Base-by-base conservation (phyloP, 2,797 vertebrate genomes). In the Falco naumanni region DNA sequence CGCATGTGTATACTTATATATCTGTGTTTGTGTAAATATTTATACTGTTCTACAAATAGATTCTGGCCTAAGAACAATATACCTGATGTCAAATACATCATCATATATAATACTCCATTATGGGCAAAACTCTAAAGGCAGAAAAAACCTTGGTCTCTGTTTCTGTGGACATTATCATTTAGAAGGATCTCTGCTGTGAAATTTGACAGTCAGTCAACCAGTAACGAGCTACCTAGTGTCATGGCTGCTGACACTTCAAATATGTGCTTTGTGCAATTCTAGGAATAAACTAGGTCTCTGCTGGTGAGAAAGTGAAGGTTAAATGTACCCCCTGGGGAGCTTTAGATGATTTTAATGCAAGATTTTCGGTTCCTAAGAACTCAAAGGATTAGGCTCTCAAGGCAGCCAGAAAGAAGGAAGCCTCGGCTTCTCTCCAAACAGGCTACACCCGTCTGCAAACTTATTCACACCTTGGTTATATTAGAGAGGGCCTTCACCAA, bases 141-240 rank as follows among this genome's bases (percentile, higher is more conserved):
- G 65, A 75, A 78, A 63, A 91, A 76, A 54, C 24, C 26, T 80
- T 53, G 5, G 25, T 80, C 41, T 95, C 26, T 56, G 15, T 78
- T 88, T 69, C 69, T 72, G 20, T 63, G 31, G 56, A 21, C 3
- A 20, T 48, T 69, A 72, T 47, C 20, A 53, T 79, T 79, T 26
- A 76, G 48, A 91, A 79, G 43, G 22, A 59, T 69, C 29, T 93
- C 59, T 84, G 54, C 60, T 90, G 63, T 95, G 83, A 88, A 96
- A 94, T 94, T 50, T 59, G 59, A 78, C 77, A 87, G 76, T 83
- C 34, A 91, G 79, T 90, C 80, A 94, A 91, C 70, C 20, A 66
- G 20, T 77, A 87, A 94, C 0, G 0, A 81, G 56, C 77, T 80
- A 87, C 51, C 24, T 59, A 56, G 51, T 41, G 43, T 76, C 77